These are phyloP conservation scores for Caligus rogercresseyi DNA, from an alignment of 1,140 invertebrate species.

Conservation along the genomic window DNA sequence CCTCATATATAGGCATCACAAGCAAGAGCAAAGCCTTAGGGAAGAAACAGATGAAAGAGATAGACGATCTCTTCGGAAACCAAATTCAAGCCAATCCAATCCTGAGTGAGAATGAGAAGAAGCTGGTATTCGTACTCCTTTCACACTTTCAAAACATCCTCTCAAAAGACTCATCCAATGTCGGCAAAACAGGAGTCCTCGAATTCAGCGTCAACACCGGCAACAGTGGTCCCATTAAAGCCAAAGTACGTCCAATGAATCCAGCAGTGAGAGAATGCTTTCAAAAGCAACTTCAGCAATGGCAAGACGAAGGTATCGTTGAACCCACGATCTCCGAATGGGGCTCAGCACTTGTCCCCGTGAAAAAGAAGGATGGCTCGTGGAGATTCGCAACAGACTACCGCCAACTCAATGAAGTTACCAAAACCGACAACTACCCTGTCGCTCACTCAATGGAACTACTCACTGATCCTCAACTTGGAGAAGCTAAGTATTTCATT, in stretches of 20 bases:
- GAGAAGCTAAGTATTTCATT: too few species aligned
- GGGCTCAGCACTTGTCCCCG: not conserved
- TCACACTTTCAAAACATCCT: not conserved
- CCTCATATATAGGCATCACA: too few species aligned
- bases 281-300: not conserved
- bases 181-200: not conserved
- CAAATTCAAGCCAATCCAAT: too few species aligned
- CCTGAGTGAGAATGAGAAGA: not conserved
- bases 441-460: too few species aligned
- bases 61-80: too few species aligned
- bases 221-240: not conserved
- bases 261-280: not conserved
- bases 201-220: not conserved
- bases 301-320: not conserved
- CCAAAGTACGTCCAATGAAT: not conserved
- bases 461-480: too few species aligned
- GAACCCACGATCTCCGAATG: not conserved
- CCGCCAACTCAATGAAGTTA: not conserved
- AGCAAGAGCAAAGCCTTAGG: too few species aligned
- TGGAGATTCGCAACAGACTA: not conserved
- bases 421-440: not conserved
- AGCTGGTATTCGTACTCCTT: not conserved
- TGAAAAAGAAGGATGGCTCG: not conserved
- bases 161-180: not conserved
- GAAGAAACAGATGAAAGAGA: too few species aligned